A percentile compares a stretch with the other conserved stretches of the same genome.
Evolutionary conservation across 2,113 vertebrate species (phyloP).

Genomic region (Solea solea): DNA sequence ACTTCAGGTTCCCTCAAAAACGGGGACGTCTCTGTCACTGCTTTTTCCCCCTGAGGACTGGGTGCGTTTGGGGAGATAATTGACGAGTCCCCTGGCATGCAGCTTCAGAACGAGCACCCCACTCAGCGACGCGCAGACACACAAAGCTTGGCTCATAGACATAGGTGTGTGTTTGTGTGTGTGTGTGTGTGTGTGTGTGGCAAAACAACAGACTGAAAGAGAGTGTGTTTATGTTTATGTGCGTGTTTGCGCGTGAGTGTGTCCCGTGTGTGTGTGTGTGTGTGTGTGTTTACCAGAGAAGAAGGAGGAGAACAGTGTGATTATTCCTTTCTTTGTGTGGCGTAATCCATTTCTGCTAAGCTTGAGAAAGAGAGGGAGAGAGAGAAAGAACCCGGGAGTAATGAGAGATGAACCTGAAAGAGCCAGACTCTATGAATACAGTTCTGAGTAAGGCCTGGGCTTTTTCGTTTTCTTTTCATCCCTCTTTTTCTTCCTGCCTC

Average conservation of each 20-base stretch:
- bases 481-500: slow-evolving; percentile 38
- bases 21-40: slow-evolving; percentile 78
- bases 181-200: slow-evolving; percentile 49
- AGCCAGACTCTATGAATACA: slow-evolving; percentile 65
- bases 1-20: slow-evolving; percentile 82
- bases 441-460: slow-evolving; percentile 69
- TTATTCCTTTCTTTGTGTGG: slow-evolving; percentile 77
- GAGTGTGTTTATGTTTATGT: slow-evolving; percentile 36
- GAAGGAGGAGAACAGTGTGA: slow-evolving; percentile 71
- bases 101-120: slow-evolving; percentile 66
- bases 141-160: slow-evolving; percentile 63
- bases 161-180: slow-evolving; percentile 19
- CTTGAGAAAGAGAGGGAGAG: slow-evolving; percentile 46
- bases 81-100: slow-evolving; percentile 82
- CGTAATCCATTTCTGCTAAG: slow-evolving; percentile 76
- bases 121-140: slow-evolving; percentile 69
- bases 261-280: slow-evolving; percentile 30
- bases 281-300: slow-evolving; percentile 70
- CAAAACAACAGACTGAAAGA: slow-evolving; percentile 70
- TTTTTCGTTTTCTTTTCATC: slow-evolving; percentile 60
- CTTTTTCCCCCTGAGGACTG: slow-evolving; percentile 77
- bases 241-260: slow-evolving; percentile 25
- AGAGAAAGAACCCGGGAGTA: slow-evolving; percentile 70
- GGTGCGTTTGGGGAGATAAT: slow-evolving; percentile 83
- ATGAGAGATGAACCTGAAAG: slow-evolving; percentile 80